phyloP scores from a whole-genome alignment of 2,797 vertebrate species.

The Ctenochaetus hawaiiensis region DNA sequence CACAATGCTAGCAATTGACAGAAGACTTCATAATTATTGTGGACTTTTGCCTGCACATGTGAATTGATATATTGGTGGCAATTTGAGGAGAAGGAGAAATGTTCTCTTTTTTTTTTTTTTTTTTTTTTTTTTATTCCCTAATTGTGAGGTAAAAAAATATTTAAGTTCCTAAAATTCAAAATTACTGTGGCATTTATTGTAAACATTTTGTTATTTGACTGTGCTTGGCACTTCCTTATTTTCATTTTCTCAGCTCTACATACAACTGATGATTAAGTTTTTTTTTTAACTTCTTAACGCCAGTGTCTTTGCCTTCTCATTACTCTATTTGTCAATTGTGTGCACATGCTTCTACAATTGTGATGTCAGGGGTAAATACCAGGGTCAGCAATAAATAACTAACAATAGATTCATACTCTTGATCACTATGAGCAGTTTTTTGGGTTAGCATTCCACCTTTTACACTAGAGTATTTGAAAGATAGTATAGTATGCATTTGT shows the following conservation, averaged over 20 bases:
- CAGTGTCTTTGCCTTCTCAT: background rate
- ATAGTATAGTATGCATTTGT: background rate
- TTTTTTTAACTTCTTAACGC: background rate
- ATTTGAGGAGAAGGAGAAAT: constrained; percentile 9
- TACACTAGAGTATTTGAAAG: background rate
- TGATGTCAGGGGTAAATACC: constrained; percentile 40
- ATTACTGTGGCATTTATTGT: background rate
- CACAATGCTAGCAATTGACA: constrained; percentile 41
- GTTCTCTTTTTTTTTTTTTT: too few species aligned
- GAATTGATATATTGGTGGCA: constrained; percentile 12
- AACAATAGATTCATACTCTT: constrained; percentile 18
- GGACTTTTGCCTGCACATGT: constrained; percentile 28
- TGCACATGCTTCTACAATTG: constrained; percentile 25
- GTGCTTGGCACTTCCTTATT: background rate
- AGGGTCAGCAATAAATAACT: constrained; percentile 33
- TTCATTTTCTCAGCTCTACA: background rate
- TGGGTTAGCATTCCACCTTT: background rate
- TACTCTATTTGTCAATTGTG: constrained; percentile 24
- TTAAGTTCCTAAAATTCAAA: too few species aligned
- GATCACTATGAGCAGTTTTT: constrained; percentile 2
- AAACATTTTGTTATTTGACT: background rate
- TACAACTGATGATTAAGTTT: background rate
- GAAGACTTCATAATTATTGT: constrained; percentile 29
- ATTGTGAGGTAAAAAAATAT: too few species aligned
- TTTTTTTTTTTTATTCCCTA: too few species aligned